Conservation (phyloP, 2,888 invertebrate species). For the Spisula solida region DNA sequence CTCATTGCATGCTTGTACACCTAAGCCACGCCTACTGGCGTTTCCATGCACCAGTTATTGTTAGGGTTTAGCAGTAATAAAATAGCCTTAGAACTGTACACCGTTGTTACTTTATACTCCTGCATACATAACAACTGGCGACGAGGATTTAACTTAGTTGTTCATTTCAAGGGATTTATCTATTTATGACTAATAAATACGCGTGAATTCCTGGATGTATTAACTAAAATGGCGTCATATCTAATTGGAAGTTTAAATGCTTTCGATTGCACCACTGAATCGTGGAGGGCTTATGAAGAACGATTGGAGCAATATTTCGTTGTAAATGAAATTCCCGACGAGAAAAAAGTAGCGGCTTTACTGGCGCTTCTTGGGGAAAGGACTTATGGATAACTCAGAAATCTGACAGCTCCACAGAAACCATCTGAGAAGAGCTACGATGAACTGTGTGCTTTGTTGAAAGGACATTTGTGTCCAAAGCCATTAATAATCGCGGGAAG, state of each 20-base stretch:
- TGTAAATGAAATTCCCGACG: slow-evolving; percentile 55
- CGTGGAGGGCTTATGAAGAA: slow-evolving; percentile 63
- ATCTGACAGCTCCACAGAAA: slow-evolving; percentile 27
- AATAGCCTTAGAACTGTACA: too few relatives aligned
- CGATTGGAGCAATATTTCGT: slow-evolving; percentile 61
- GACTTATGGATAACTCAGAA: slow-evolving; percentile 50
- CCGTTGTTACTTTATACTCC: too few relatives aligned
- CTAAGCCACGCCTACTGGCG: too few relatives aligned
- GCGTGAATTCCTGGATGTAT: too few relatives aligned
- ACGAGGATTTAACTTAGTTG: too few relatives aligned
- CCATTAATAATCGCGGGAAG: slow-evolving; percentile 66
- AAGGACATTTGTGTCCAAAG: slow-evolving; percentile 51
- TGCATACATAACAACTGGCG: too few relatives aligned
- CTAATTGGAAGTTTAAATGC: slow-evolving; percentile 17
- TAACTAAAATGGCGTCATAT: neutral
- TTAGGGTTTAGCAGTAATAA: too few relatives aligned
- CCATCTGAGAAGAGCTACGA: slow-evolving; percentile 31
- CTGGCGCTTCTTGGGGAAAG: slow-evolving; percentile 58
- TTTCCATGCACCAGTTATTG: too few relatives aligned
- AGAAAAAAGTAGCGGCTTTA: slow-evolving; percentile 58
- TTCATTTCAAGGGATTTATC: too few relatives aligned
- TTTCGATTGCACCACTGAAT: slow-evolving; percentile 15
- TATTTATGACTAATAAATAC: too few relatives aligned
- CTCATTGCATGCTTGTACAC: too few relatives aligned
- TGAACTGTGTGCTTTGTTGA: slow-evolving; percentile 32